These are phyloP conservation scores for Peromyscus eremicus DNA, from an alignment of 2,797 vertebrate species.

Conservation along the genomic window DNA sequence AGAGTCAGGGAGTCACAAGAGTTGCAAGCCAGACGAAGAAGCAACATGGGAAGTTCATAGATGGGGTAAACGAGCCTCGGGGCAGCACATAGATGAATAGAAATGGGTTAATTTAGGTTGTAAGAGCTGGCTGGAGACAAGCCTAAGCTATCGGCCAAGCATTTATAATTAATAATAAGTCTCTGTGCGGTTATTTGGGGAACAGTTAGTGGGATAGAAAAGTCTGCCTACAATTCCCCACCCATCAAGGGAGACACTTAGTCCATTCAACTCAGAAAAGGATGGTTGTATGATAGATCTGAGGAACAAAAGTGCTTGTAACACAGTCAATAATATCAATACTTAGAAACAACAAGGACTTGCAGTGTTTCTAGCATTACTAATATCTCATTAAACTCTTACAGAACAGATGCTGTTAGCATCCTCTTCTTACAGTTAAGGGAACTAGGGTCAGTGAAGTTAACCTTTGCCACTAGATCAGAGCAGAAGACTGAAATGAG, in stretches of 20 bases:
- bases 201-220: neutral
- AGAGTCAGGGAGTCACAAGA: neutral
- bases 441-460: neutral
- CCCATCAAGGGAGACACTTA: neutral
- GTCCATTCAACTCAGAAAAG: neutral
- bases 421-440: neutral
- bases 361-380: neutral
- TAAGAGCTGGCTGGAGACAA: neutral
- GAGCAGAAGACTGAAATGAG: constrained; percentile 33
- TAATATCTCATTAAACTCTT: constrained; percentile 52
- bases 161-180: neutral
- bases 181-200: neutral
- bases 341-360: neutral
- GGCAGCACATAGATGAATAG: neutral
- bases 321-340: neutral
- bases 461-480: neutral
- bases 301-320: neutral
- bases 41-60: neutral
- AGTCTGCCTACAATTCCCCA: neutral
- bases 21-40: neutral
- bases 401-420: neutral
- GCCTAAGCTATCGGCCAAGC: too few species aligned
- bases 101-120: neutral
- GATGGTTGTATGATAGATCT: neutral
- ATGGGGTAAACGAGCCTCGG: neutral